phyloP scores from a whole-genome alignment of 1,140 invertebrate genomes.

The Penaeus chinensis region DNA sequence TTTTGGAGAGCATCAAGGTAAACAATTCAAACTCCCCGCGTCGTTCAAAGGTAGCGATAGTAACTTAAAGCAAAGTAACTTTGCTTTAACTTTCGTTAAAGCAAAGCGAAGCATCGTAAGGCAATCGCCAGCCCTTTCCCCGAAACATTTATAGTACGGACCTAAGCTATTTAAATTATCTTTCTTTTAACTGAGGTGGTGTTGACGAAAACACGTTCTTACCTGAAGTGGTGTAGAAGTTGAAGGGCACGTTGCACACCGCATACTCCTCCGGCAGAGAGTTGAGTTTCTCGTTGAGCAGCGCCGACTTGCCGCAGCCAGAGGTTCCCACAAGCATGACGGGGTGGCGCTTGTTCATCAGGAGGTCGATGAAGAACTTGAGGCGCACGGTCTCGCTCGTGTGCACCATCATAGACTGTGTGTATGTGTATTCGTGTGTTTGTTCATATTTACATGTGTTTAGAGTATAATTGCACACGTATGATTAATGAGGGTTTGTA shows the following conservation, averaged over 20 bases:
- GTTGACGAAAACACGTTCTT: neutral
- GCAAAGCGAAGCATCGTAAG: too few relatives aligned
- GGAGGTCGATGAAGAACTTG: slow-evolving; percentile 87
- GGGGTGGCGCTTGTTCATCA: slow-evolving; percentile 88
- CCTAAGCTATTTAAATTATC: neutral
- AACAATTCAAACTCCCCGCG: too few relatives aligned
- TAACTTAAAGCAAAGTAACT: too few relatives aligned
- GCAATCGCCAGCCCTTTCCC: too few relatives aligned
- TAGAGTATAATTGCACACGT: too few relatives aligned
- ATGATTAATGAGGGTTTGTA: too few relatives aligned
- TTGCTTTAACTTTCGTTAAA: slow-evolving; percentile 67
- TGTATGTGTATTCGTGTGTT: neutral
- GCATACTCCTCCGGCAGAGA: slow-evolving; percentile 87
- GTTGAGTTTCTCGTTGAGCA: slow-evolving; percentile 87
- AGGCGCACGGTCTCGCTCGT: slow-evolving; percentile 93
- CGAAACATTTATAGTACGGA: too few relatives aligned
- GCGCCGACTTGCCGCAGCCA: slow-evolving; percentile 90
- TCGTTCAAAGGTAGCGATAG: too few relatives aligned
- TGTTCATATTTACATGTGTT: neutral
- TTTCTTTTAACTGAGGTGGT: neutral
- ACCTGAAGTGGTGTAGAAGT: slow-evolving; percentile 95
- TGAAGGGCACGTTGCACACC: slow-evolving; percentile 92
- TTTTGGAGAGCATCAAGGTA: too few relatives aligned
- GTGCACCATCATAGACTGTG: slow-evolving; percentile 87
- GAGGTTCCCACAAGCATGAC: slow-evolving; percentile 92